A percentile compares a stretch with the other conserved stretches of the same genome.
Conservation (phyloP, 2,797 vertebrate genomes). For the Onychomys torridus region DNA sequence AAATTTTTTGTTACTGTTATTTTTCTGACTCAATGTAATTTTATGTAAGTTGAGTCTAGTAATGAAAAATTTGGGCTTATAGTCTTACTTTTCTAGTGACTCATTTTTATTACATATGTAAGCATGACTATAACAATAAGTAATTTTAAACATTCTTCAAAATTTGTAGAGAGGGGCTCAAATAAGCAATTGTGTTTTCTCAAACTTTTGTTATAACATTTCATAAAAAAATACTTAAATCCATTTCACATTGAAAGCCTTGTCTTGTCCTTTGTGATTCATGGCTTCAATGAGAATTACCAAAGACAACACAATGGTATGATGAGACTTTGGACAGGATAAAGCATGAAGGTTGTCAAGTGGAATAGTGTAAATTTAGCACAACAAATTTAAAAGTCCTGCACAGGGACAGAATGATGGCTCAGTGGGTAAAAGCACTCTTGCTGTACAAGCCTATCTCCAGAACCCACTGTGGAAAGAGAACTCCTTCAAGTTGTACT, state of each 20-base stretch:
- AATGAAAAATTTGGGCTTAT: neutral
- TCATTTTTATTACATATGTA: neutral
- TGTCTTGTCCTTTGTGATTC: neutral
- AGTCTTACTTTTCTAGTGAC: neutral
- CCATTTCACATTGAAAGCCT: neutral
- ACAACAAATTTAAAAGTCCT: neutral
- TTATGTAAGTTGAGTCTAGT: neutral
- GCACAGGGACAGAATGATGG: too few relatives aligned
- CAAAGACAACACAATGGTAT: conserved; percentile 1
- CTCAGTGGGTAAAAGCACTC: neutral
- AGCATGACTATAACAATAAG: neutral
- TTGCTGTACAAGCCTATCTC: too few relatives aligned
- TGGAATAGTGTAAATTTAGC: neutral
- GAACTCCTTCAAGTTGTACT: neutral
- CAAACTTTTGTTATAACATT: neutral
- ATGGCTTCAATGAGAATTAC: neutral
- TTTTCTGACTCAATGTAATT: neutral
- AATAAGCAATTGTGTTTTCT: neutral
- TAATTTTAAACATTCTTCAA: neutral
- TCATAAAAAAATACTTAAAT: conserved; percentile 6
- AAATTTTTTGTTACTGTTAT: neutral
- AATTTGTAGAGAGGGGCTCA: neutral
- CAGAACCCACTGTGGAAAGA: neutral
- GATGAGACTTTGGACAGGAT: neutral
- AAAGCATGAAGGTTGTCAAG: neutral